phyloP scores from a whole-genome alignment of 2,888 invertebrate species.

The Drosophila pullipes region DNA sequence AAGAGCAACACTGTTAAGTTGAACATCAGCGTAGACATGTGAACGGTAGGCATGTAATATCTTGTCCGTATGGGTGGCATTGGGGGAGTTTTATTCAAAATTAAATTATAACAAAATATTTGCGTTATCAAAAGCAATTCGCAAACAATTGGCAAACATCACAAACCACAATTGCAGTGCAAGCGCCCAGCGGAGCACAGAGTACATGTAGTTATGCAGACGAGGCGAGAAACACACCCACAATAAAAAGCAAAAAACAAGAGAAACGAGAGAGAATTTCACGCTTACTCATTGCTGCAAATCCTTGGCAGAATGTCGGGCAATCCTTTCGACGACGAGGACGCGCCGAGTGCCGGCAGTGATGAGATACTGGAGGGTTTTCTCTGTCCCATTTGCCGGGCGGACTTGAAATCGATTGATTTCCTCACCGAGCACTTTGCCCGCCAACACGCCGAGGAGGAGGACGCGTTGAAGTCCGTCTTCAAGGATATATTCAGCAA shows the following conservation, averaged over 20 bases:
- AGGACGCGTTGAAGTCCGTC: slow-evolving; percentile 91
- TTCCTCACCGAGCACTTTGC: slow-evolving; percentile 96
- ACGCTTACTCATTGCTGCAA: slow-evolving; percentile 37
- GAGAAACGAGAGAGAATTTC: neutral
- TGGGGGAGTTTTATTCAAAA: slow-evolving; percentile 47
- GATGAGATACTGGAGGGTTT: slow-evolving; percentile 94
- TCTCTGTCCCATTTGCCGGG: slow-evolving; percentile 97
- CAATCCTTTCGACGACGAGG: slow-evolving; percentile 83
- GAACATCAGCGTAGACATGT: slow-evolving; percentile 15
- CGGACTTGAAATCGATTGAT: slow-evolving; percentile 93
- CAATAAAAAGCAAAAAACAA: slow-evolving; percentile 26
- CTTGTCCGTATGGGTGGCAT: slow-evolving; percentile 21
- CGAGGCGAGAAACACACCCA: slow-evolving; percentile 51
- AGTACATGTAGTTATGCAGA: neutral
- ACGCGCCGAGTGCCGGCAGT: slow-evolving; percentile 84
- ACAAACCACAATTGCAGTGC: neutral
- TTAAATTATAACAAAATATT: slow-evolving; percentile 30
- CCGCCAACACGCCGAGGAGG: slow-evolving; percentile 94
- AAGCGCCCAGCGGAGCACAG: neutral
- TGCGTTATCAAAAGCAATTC: neutral
- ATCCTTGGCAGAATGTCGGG: slow-evolving; percentile 54
- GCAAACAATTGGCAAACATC: neutral
- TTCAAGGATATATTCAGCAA: slow-evolving; percentile 94
- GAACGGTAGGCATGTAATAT: slow-evolving; percentile 34
- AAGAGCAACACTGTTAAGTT: slow-evolving; percentile 21